Base-by-base conservation (phyloP, 2,113 vertebrate genomes). In the Tapirus terrestris region DNA sequence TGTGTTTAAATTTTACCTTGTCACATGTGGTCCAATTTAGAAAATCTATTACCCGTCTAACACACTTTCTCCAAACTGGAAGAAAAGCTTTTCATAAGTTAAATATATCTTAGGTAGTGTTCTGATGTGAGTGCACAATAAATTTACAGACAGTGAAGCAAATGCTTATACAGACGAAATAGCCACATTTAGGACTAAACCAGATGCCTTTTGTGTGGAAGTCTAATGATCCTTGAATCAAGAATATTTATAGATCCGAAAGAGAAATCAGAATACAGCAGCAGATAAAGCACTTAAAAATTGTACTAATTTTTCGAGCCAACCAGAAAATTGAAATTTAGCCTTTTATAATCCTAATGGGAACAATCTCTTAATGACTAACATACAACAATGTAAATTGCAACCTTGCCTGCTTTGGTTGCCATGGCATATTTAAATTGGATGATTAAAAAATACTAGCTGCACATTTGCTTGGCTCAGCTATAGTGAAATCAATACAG, bases 171-270 rank as follows among this genome's bases (percentile, higher is more conserved):
- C 53, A 94, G 88, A 82, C 29, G 89, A 93, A 93, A 89, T 13
- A 90, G 58, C 9, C 36, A 86, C 12, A 77, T 48, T 12, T 11
- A 92, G 21, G 33, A 91, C 25, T 36, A 84, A 94, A 85, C 5
- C 45, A 83, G 79, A 72, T 51, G 65, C 2, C 17, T 94, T 53
- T 96, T 92, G 16, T 83, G 16, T 94, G 14, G 53, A 92, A 87
- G 31, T 76, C n/a, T 96, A 95, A 91, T 92, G 27, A 89, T 76
- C 43, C 68, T 81, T 63, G 14, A 80, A 89, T 86, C 23, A 89
- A 91, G 75, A 84, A 60, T 95, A 93, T 93, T 91, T 96, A 95
- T 75, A 97, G 68, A 94, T 43, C 79, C 81, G 23, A 88, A 75
- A 89, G 31, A 75, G 13, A 87, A 96, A 90, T 75, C 23, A 93